These are phyloP conservation scores for Agapornis roseicollis DNA, from an alignment of 2,113 vertebrate genomes.

Conservation along the genomic window DNA sequence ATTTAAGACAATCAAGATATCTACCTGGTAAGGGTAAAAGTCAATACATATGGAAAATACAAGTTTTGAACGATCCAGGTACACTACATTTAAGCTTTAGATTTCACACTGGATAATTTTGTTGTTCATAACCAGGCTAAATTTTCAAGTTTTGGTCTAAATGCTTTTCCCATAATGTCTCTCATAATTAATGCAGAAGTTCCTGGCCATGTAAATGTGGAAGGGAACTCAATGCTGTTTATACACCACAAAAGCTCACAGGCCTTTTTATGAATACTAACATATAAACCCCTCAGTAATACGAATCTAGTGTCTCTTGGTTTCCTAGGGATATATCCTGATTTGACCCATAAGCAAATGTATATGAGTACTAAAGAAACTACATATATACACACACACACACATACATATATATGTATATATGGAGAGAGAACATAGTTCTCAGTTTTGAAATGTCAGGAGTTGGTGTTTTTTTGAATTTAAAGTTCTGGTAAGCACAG, in stretches of 20 bases:
- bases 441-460: not conserved
- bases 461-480: not conserved
- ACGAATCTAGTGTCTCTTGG: not conserved
- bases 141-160: not conserved
- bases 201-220: not conserved
- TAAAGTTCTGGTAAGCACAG: not conserved
- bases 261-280: not conserved
- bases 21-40: constrained; percentile 83
- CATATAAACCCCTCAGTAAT: not conserved
- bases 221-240: not conserved
- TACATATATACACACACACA: not conserved
- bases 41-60: not conserved
- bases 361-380: not conserved
- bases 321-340: not conserved
- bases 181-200: not conserved
- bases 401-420: not conserved
- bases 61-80: not conserved
- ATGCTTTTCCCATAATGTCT: not conserved
- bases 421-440: not conserved
- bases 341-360: not conserved
- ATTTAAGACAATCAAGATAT: constrained; percentile 92
- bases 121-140: not conserved
- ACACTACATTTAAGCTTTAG: not conserved
- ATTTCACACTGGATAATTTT: not conserved
- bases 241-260: not conserved